Conservation (phyloP, 2,797 vertebrate species). For the Epinephelus awoara region DNA sequence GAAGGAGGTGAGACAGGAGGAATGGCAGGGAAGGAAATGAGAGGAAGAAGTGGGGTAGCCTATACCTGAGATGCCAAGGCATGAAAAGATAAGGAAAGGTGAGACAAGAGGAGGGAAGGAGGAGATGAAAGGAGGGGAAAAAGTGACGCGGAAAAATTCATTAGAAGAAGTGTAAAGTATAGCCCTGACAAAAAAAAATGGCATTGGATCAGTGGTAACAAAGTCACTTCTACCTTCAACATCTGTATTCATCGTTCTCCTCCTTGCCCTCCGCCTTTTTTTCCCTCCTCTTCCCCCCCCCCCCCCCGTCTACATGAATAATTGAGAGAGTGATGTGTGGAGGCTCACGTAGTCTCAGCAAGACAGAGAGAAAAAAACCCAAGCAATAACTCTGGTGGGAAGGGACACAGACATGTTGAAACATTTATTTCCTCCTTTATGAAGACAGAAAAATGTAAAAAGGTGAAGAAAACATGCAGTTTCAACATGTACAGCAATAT, state of each 20-base stretch:
- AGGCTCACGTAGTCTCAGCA: conserved; percentile 63
- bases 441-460: not conserved
- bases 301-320: conserved; percentile 19
- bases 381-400: not conserved
- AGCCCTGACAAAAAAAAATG: not conserved
- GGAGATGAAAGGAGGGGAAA: too few species aligned
- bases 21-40: not conserved
- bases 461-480: not conserved
- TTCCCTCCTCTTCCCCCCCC: not conserved
- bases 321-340: conserved; percentile 49
- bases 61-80: too few species aligned
- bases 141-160: too few species aligned
- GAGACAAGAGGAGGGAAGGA: too few species aligned
- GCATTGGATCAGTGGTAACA: not conserved
- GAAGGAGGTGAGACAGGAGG: not conserved
- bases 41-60: too few species aligned
- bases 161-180: not conserved
- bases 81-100: too few species aligned
- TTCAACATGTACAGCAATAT: not conserved
- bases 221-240: conserved; percentile 61
- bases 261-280: conserved; percentile 1
- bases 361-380: not conserved
- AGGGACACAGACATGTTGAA: not conserved
- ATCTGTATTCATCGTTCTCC: conserved; percentile 1
- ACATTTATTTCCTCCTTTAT: conserved; percentile 6